Percentiles rank a stretch among this genome's conserved stretches.
Conservation (phyloP, 2,888 invertebrate genomes). For the Drosophila mercatorum region DNA sequence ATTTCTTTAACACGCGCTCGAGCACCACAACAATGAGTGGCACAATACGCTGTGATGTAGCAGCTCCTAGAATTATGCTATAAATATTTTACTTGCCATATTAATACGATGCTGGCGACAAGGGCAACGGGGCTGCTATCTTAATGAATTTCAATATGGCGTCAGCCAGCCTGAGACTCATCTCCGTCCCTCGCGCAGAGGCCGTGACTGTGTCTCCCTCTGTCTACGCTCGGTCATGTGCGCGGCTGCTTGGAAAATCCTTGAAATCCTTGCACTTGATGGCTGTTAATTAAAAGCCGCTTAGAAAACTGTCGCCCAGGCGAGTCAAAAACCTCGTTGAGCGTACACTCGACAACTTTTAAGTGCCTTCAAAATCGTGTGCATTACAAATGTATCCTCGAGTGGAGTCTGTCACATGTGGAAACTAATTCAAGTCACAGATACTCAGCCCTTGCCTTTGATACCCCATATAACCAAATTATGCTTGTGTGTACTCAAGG, state of each 20-base stretch:
- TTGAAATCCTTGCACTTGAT: conserved; percentile 72
- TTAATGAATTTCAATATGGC: conserved; percentile 81
- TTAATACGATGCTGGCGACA: conserved; percentile 58
- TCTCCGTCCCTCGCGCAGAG: too few relatives aligned
- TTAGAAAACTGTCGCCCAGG: conserved; percentile 59
- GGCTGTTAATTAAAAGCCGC: conserved; percentile 78
- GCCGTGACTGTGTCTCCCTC: background rate
- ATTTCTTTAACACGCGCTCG: conserved; percentile 72
- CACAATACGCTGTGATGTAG: conserved; percentile 66
- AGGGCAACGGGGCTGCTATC: conserved; percentile 52
- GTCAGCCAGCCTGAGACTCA: conserved; percentile 40
- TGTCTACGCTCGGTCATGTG: conserved; percentile 20
- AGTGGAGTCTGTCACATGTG: conserved; percentile 26
- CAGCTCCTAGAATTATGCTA: conserved; percentile 76
- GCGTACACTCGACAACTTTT: conserved; percentile 49
- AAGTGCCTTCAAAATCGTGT: conserved; percentile 62
- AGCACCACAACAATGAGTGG: conserved; percentile 72
- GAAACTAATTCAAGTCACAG: conserved; percentile 40
- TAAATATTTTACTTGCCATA: conserved; percentile 81
- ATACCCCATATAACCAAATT: conserved; percentile 24
- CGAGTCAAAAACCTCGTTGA: conserved; percentile 36
- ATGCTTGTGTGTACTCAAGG: conserved; percentile 14
- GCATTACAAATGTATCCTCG: conserved; percentile 42
- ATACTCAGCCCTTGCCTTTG: conserved; percentile 4
- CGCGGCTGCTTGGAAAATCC: conserved; percentile 46